Evolutionary conservation across 2,888 invertebrate species (phyloP), one percentile per base, ranked within the genome.

Genomic region (Cheilosia grossa): DNA sequence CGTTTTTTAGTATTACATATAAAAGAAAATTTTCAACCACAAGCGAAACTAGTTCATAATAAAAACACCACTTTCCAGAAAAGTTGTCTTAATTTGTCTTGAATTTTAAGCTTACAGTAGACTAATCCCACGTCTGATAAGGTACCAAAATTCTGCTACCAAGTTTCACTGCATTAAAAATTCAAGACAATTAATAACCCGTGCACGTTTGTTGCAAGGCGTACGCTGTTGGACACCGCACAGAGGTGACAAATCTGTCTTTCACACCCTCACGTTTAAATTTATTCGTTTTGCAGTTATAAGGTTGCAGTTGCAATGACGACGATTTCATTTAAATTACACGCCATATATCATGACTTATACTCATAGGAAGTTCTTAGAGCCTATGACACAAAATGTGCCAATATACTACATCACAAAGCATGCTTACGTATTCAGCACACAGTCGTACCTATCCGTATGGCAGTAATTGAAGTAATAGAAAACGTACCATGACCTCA

Each of bases 191-290:
- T 59, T 59, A 17, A 58, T 47, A 61, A 10, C 51, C 42, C 17
- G 9, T 27, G 51, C 72, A 70, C 59, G 53, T 61, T 24, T 24
- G 30, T 51, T 40, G 49, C 15, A 49, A 49, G 51, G 40, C 49
- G 42, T 61, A 49, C 53, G n/a, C 15, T 13, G 58, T 24, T 24
- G 17, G 40, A 17, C 70, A 72, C 40, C 59, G 30, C 27, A 9
- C 4, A 15, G 49, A 51, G 49, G 61, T 72, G 72, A 72, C 59
- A 53, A 72, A 61, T 61, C 53, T 42, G 61, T 72, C 61, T 72
- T 19, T 53, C 72, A 61, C 72, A 72, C 49, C 72, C 59, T 27
- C 42, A 24, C 37, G 24, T 56, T 24, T 24, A 59, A 40, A 58
- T 61, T 40, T 61, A 53, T 72, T 61, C 61, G 49, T 21, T 53